phyloP scores from a whole-genome alignment of 2,797 vertebrate species.

The Galaxias olidus region DNA sequence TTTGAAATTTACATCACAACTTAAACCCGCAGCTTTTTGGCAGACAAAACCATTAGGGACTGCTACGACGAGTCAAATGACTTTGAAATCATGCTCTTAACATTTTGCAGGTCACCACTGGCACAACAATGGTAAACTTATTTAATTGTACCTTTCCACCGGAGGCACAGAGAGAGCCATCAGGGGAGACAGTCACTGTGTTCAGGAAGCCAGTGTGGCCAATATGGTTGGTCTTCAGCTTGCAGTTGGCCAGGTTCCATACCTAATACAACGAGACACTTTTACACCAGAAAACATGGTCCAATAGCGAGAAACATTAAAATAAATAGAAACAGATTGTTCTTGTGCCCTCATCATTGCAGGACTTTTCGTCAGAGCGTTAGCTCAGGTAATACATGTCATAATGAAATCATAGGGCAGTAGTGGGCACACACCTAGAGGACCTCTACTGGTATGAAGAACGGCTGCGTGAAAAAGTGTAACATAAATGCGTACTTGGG shows the following conservation, averaged over 20 bases:
- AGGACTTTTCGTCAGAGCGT: constrained; percentile 48
- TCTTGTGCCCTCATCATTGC: constrained; percentile 50
- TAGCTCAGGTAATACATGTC: constrained; percentile 48
- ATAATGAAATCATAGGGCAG: constrained; percentile 49
- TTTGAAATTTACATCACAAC: constrained; percentile 59
- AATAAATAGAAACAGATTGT: not conserved
- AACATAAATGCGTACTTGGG: too few species aligned
- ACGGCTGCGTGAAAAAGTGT: too few species aligned
- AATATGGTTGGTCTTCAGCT: constrained; percentile 98
- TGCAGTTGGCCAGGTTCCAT: constrained; percentile 97
- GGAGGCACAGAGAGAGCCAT: constrained; percentile 95
- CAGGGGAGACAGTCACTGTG: constrained; percentile 94
- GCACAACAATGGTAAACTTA: not conserved
- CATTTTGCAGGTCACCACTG: not conserved
- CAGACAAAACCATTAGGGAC: not conserved
- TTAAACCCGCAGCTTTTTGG: constrained; percentile 31
- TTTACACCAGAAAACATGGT: too few species aligned
- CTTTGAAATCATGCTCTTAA: too few species aligned
- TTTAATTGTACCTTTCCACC: constrained; percentile 86
- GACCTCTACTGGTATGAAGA: too few species aligned
- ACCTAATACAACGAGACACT: constrained; percentile 71
- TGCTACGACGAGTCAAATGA: not conserved
- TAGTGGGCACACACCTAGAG: not conserved
- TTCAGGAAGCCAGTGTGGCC: constrained; percentile 96
- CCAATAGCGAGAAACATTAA: too few species aligned